These are phyloP conservation scores for Dione vanillae DNA, from an alignment of 2,888 invertebrate species.

Conservation along the genomic window DNA sequence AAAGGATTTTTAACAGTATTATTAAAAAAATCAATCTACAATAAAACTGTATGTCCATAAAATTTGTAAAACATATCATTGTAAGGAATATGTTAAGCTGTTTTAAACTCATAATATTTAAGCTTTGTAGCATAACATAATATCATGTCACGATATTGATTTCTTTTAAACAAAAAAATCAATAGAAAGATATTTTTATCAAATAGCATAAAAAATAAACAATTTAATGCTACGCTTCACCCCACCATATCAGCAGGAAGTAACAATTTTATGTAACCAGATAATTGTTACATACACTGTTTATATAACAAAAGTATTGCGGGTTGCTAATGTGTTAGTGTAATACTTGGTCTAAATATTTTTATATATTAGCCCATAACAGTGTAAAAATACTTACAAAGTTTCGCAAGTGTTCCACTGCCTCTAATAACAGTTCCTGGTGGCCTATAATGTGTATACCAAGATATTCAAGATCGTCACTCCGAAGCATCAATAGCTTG, in stretches of 20 bases:
- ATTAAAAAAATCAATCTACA: too few relatives aligned
- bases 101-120: not conserved
- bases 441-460: slow-evolving; percentile 95
- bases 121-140: not conserved
- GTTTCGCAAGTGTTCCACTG: slow-evolving; percentile 94
- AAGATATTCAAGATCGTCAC: slow-evolving; percentile 94
- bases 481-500: slow-evolving; percentile 92
- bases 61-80: too few relatives aligned
- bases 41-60: too few relatives aligned
- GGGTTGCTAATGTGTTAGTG: not conserved
- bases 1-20: too few relatives aligned
- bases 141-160: not conserved
- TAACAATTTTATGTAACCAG: slow-evolving; percentile 24
- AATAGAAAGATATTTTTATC: slow-evolving; percentile 9
- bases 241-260: slow-evolving; percentile 22
- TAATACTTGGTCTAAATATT: not conserved
- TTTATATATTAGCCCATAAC: slow-evolving; percentile 7
- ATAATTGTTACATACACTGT: slow-evolving; percentile 13
- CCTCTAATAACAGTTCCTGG: slow-evolving; percentile 96
- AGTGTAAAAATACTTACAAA: slow-evolving; percentile 86
- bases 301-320: slow-evolving; percentile 20
- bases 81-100: too few relatives aligned
- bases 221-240: slow-evolving; percentile 5
- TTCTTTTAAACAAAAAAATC: not conserved
- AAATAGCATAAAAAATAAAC: slow-evolving; percentile 53